These are phyloP conservation scores for Leucoraja ocellata DNA, from an alignment of 2,797 vertebrate genomes.

Conservation along the genomic window DNA sequence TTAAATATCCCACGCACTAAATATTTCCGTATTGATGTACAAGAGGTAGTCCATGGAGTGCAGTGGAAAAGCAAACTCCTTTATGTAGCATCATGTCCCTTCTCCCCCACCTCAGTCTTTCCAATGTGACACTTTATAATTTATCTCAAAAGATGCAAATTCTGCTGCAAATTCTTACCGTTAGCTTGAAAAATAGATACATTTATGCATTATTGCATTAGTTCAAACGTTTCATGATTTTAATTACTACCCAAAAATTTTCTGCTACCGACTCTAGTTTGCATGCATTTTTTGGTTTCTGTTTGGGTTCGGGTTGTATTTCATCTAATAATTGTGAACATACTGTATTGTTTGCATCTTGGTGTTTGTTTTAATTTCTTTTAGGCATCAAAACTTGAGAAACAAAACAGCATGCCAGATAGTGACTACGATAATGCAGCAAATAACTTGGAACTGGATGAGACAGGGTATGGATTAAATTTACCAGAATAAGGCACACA, in stretches of 20 bases:
- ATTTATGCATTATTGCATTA: background rate
- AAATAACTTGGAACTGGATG: slow-evolving; percentile 73
- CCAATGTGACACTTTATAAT: background rate
- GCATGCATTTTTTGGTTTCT: background rate
- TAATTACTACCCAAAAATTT: background rate
- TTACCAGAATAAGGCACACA: background rate
- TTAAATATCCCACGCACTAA: background rate
- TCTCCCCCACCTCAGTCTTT: background rate
- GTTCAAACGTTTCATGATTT: background rate
- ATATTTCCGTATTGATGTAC: background rate
- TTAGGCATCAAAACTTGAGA: slow-evolving; percentile 82
- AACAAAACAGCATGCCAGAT: slow-evolving; percentile 83
- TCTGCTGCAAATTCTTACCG: background rate
- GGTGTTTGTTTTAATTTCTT: slow-evolving; percentile 39
- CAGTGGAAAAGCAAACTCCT: background rate
- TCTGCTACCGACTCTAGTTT: background rate
- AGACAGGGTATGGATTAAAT: slow-evolving; percentile 63
- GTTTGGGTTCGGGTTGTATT: background rate
- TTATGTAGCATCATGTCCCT: background rate
- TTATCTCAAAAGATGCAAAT: background rate
- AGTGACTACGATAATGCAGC: slow-evolving; percentile 90
- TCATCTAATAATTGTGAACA: background rate
- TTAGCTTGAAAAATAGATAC: background rate
- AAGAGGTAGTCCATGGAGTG: background rate
- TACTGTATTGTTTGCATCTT: slow-evolving; percentile 26